These are phyloP conservation scores for Acronicta aceris DNA, from an alignment of 2,888 invertebrate species.

Conservation along the genomic window DNA sequence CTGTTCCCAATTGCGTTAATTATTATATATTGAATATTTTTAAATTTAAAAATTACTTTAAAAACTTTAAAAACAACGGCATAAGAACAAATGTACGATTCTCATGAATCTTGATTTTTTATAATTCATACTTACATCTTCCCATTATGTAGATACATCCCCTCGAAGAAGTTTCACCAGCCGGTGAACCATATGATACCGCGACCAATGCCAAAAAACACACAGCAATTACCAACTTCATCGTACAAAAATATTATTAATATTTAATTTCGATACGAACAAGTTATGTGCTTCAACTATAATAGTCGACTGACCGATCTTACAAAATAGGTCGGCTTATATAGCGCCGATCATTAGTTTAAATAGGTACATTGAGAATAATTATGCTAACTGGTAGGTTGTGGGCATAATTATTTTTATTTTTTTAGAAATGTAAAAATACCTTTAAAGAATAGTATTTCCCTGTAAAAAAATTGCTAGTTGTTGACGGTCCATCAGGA, in stretches of 20 bases:
- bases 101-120: no score
- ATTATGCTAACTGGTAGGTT: conserved; percentile 9
- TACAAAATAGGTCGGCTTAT: conserved; percentile 30
- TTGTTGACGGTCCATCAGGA: no score
- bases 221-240: conserved; percentile 57
- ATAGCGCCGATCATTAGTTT: conserved; percentile 21
- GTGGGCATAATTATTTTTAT: no score
- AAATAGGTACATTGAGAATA: conserved; percentile 20
- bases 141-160: conserved; percentile 69
- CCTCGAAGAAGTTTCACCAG: conserved; percentile 32
- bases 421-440: no score
- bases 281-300: conserved; percentile 13
- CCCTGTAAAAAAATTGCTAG: no score
- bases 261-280: conserved; percentile 30
- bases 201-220: conserved; percentile 54
- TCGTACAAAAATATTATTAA: conserved; percentile 29
- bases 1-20: no score
- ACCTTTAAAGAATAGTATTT: no score
- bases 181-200: conserved; percentile 50
- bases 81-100: no score
- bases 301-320: conserved; percentile 21
- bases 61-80: no score
- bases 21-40: no score
- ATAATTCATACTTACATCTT: conserved; percentile 51
- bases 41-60: no score